Evolutionary conservation across 2,888 invertebrate genomes (phyloP).

Genomic region (Polydrusus pterygomalis): DNA sequence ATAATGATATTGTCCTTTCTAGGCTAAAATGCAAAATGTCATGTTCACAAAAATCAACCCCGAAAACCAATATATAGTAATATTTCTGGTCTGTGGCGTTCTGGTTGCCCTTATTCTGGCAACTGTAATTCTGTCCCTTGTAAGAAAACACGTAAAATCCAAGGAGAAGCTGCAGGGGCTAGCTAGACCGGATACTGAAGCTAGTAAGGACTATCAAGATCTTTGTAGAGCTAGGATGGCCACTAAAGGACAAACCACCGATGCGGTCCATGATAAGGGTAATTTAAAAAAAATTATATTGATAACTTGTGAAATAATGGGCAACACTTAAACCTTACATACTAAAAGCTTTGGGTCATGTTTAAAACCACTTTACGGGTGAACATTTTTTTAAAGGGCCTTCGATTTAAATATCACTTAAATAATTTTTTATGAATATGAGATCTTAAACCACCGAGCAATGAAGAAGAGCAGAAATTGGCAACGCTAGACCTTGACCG

Average conservation of each 20-base stretch:
- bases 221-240: conserved; percentile 90
- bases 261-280: conserved; percentile 47
- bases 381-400: too few species aligned
- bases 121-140: conserved; percentile 78
- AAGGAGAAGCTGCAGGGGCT: conserved; percentile 89
- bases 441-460: too few species aligned
- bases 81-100: conserved; percentile 78
- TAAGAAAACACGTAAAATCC: conserved; percentile 84
- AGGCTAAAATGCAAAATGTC: conserved; percentile 74
- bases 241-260: conserved; percentile 76
- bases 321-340: too few species aligned
- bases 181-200: conserved; percentile 82
- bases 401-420: too few species aligned
- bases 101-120: conserved; percentile 80
- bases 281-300: not conserved
- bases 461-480: too few species aligned
- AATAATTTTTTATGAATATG: too few species aligned
- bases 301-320: too few species aligned
- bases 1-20: conserved; percentile 15
- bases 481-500: too few species aligned
- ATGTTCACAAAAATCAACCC: conserved; percentile 69
- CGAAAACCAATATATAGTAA: conserved; percentile 65
- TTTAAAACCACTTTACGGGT: too few species aligned
- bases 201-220: conserved; percentile 96
- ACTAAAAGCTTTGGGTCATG: too few species aligned